These are phyloP conservation scores for Alethe diademata DNA, from an alignment of 2,113 vertebrate genomes.

Conservation along the genomic window DNA sequence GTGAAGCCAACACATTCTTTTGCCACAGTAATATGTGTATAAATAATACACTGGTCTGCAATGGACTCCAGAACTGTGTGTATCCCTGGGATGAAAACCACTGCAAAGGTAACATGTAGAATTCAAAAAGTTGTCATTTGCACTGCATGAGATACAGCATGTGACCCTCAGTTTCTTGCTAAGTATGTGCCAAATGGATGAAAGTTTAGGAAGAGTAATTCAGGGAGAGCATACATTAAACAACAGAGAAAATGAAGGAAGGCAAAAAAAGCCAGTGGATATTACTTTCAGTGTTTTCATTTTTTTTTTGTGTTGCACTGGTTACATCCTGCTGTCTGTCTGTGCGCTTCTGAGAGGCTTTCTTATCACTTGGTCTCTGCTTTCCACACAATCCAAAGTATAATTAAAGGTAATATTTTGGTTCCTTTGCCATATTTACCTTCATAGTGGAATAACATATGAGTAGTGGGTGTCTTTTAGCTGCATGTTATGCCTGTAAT, in stretches of 20 bases:
- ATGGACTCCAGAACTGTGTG: conserved; percentile 97
- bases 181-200: neutral
- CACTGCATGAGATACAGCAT: neutral
- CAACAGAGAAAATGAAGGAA: neutral
- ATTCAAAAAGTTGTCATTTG: neutral
- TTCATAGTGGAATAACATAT: neutral
- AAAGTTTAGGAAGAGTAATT: neutral
- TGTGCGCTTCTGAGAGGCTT: neutral
- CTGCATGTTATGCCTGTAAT: neutral
- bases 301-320: neutral
- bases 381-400: neutral
- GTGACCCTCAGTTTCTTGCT: neutral
- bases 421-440: neutral
- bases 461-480: neutral
- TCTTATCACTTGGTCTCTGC: neutral
- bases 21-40: conserved; percentile 99
- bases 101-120: conserved; percentile 88
- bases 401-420: neutral
- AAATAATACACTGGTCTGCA: conserved; percentile 96
- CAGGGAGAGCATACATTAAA: neutral
- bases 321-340: neutral
- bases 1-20: conserved; percentile 94
- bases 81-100: conserved; percentile 99
- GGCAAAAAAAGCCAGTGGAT: neutral
- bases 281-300: neutral